Conservation (phyloP, 2,888 invertebrate genomes). For the Aphodius sticticus region DNA sequence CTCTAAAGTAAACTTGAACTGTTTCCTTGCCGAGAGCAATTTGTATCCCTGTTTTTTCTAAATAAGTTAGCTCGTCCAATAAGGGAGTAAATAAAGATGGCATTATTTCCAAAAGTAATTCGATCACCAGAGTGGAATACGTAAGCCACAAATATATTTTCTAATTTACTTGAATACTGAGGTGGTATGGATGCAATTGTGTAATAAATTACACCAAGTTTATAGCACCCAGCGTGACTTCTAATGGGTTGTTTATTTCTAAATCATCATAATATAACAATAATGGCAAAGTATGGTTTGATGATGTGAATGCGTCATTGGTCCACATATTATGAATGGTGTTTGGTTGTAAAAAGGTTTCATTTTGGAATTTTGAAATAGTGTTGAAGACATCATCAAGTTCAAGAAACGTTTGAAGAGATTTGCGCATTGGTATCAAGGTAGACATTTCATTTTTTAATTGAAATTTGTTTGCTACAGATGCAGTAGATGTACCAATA, state of each 20-base stretch:
- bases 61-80: slow-evolving; percentile 41
- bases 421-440: no score
- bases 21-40: slow-evolving; percentile 33
- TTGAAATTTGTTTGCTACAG: no score
- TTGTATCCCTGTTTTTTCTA: slow-evolving; percentile 43
- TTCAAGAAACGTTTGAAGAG: no score
- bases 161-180: slow-evolving; percentile 34
- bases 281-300: no score
- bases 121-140: slow-evolving; percentile 44
- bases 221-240: slow-evolving; percentile 42
- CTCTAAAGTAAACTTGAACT: slow-evolving; percentile 39
- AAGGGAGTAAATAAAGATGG: slow-evolving; percentile 42
- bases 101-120: slow-evolving; percentile 43
- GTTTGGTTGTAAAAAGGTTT: no score
- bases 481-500: no score
- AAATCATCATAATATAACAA: slow-evolving; percentile 44
- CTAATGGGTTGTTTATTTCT: slow-evolving; percentile 45
- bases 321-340: no score
- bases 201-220: slow-evolving; percentile 44
- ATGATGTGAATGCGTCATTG: no score
- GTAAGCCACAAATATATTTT: slow-evolving; percentile 45
- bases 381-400: no score
- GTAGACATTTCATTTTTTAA: no score
- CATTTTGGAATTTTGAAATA: no score
- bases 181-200: slow-evolving; percentile 42